Percentiles rank a stretch among this genome's conserved stretches.
phyloP scores from a whole-genome alignment of 2,797 vertebrate species.

The Tarsius wallacei region DNA sequence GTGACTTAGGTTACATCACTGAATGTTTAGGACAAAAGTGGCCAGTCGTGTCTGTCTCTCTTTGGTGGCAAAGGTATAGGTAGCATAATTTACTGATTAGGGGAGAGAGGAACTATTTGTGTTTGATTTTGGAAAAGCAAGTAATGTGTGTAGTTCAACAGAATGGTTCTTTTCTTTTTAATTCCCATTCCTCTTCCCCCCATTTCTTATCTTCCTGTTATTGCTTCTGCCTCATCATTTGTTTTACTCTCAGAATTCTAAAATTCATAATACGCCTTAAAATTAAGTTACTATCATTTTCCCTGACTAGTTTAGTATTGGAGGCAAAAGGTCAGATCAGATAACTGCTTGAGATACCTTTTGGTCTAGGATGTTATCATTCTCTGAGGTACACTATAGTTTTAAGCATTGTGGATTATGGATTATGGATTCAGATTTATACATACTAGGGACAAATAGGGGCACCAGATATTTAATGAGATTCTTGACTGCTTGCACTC shows the following conservation, averaged over 20 bases:
- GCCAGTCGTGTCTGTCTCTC: neutral
- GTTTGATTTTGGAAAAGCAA: conserved; percentile 54
- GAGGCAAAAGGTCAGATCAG: conserved; percentile 50
- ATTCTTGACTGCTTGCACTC: conserved; percentile 66
- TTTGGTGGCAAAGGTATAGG: neutral
- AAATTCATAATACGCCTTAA: conserved; percentile 14
- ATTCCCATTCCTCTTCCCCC: neutral
- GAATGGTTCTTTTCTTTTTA: conserved; percentile 41
- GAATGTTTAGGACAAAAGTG: neutral
- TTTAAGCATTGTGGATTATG: neutral
- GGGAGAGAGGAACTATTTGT: neutral
- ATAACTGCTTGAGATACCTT: neutral
- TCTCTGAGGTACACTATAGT: neutral
- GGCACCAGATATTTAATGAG: conserved; percentile 72
- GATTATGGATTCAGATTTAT: conserved; percentile 63
- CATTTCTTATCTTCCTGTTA: conserved; percentile 7
- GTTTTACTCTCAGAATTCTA: conserved; percentile 46
- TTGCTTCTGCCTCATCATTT: neutral
- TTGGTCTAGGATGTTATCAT: conserved; percentile 1
- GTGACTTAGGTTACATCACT: neutral
- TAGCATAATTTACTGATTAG: neutral
- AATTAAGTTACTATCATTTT: conserved; percentile 35
- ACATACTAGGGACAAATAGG: conserved; percentile 55
- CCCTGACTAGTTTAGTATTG: neutral
- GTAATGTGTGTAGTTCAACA: conserved; percentile 8